phyloP scores from a whole-genome alignment of 2,797 vertebrate genomes.

The Silurus lanzhouensis region DNA sequence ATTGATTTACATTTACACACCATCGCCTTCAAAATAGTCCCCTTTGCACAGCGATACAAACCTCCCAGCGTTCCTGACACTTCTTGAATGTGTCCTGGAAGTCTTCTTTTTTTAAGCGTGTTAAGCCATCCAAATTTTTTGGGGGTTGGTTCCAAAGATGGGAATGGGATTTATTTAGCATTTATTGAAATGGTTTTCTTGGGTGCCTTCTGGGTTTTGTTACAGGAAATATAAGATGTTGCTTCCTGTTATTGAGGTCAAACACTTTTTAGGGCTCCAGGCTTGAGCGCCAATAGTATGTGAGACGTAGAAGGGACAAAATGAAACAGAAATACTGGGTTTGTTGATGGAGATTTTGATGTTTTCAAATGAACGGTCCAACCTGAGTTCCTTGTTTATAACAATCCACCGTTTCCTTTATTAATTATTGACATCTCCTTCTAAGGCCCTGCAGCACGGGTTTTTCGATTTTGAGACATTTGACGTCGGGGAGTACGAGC shows the following conservation, averaged over 20 bases:
- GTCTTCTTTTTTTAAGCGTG: too few species aligned
- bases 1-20: too few species aligned
- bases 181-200: not conserved
- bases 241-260: not conserved
- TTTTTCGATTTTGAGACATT: slow-evolving; percentile 92
- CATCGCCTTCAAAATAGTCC: too few species aligned
- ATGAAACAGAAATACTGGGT: not conserved
- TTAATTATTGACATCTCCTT: not conserved
- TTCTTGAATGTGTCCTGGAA: too few species aligned
- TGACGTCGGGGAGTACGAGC: slow-evolving; percentile 89
- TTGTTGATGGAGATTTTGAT: not conserved
- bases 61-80: too few species aligned
- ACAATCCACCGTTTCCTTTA: too few species aligned
- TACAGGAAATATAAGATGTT: not conserved
- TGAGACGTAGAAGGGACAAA: not conserved
- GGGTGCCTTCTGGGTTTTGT: not conserved
- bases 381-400: too few species aligned
- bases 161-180: not conserved
- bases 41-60: too few species aligned
- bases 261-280: not conserved
- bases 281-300: not conserved
- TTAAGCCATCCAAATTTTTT: too few species aligned
- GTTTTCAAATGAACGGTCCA: not conserved
- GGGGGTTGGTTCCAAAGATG: not conserved
- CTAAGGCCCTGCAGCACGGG: slow-evolving; percentile 83